Conservation (phyloP, 2,113 vertebrate species). For the Corythornis vintsioides region DNA sequence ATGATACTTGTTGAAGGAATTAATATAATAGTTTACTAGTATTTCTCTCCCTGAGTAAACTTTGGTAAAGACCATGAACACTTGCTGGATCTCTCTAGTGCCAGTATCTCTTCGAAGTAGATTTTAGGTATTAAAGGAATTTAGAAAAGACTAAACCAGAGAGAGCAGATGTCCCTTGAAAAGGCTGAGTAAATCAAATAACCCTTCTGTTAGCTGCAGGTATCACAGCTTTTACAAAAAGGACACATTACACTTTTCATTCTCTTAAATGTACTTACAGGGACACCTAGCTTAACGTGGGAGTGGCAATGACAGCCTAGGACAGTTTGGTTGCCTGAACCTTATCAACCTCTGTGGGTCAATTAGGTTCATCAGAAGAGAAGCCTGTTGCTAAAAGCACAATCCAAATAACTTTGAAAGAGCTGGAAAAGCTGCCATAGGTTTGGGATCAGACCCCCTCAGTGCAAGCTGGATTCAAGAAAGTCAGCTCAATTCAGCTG, state of each 20-base stretch:
- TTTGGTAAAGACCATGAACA: background rate
- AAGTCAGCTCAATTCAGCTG: constrained; percentile 26
- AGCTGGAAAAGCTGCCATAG: background rate
- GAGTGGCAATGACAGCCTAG: background rate
- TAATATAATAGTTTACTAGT: background rate
- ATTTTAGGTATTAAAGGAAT: background rate
- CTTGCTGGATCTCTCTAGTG: background rate
- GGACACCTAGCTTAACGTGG: background rate
- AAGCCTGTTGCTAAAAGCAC: constrained; percentile 5
- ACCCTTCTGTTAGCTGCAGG: background rate
- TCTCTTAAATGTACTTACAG: background rate
- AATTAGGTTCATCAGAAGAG: background rate
- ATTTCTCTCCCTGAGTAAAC: background rate
- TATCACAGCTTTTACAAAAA: background rate
- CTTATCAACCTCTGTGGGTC: background rate
- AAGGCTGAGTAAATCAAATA: background rate
- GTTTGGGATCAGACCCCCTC: background rate
- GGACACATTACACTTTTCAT: background rate
- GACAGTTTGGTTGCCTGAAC: background rate
- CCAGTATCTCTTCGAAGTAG: background rate
- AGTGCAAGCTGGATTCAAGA: constrained; percentile 5
- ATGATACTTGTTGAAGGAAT: background rate
- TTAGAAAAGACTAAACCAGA: background rate
- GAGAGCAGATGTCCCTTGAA: background rate
- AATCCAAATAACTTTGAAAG: background rate